Conservation (phyloP, 2,888 invertebrate genomes). For the Axea sp. region DNA sequence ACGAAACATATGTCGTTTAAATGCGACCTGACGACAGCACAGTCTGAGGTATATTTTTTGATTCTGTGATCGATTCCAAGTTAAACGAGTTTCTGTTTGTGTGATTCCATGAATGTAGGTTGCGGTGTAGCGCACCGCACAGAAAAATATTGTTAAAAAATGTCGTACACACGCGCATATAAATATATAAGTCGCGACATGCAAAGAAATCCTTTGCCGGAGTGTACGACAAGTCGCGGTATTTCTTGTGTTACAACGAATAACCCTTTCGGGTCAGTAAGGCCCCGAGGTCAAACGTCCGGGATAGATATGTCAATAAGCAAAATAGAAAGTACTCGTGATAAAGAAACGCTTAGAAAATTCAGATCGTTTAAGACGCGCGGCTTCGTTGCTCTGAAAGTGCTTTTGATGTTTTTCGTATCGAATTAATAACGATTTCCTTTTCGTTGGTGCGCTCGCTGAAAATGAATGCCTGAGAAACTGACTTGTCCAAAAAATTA, state of each 20-base stretch:
- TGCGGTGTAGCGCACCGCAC: slow-evolving; percentile 31
- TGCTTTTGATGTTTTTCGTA: no score
- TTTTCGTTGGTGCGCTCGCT: no score
- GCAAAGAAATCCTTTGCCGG: slow-evolving; percentile 49
- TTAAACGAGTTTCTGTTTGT: slow-evolving; percentile 49
- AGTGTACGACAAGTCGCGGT: slow-evolving; percentile 51
- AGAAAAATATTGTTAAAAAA: slow-evolving; percentile 48
- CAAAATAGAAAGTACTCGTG: slow-evolving; percentile 62
- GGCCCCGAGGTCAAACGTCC: slow-evolving; percentile 43
- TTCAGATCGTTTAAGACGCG: no score
- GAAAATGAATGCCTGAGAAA: no score
- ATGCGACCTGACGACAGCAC: slow-evolving; percentile 7
- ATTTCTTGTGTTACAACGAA: slow-evolving; percentile 44
- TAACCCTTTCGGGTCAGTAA: slow-evolving; percentile 56
- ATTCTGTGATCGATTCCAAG: slow-evolving; percentile 37
- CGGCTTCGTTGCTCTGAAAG: no score
- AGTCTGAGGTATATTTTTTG: slow-evolving; percentile 5
- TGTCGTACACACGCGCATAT: slow-evolving; percentile 43
- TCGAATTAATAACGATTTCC: no score
- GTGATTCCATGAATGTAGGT: slow-evolving; percentile 54
- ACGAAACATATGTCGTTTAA: slow-evolving; percentile 4
- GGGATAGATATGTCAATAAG: slow-evolving; percentile 57
- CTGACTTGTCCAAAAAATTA: no score
- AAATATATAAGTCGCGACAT: slow-evolving; percentile 57
- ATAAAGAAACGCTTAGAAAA: no score